Evolutionary conservation across 2,113 vertebrate genomes (phyloP).

Genomic region (Phrynosoma blainvillii): DNA sequence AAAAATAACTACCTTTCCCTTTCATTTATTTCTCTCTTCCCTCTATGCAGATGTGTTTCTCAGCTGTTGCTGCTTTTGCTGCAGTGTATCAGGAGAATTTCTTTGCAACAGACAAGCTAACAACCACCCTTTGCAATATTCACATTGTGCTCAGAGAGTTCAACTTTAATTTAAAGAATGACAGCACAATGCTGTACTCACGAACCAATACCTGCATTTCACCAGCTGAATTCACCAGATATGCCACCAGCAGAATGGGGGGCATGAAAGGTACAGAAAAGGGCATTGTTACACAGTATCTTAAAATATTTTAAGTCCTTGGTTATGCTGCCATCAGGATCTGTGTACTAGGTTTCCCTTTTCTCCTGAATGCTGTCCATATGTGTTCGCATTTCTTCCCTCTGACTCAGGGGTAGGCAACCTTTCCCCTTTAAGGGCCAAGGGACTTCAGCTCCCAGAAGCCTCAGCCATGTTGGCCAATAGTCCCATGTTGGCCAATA

Average conservation of each 20-base stretch:
- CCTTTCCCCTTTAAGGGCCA: too few species aligned
- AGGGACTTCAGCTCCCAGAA: too few species aligned
- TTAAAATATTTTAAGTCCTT: not conserved
- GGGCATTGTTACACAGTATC: not conserved
- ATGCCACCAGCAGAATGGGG: not conserved
- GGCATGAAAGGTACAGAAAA: not conserved
- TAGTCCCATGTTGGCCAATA: too few species aligned
- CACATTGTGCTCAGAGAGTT: not conserved
- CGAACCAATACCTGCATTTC: not conserved
- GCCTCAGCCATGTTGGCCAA: too few species aligned
- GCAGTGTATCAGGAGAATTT: not conserved
- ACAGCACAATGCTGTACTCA: not conserved
- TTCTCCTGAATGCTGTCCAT: too few species aligned
- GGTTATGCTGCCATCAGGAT: not conserved
- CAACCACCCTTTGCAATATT: not conserved
- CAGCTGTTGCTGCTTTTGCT: not conserved
- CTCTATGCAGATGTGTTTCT: not conserved
- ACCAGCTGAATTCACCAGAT: not conserved
- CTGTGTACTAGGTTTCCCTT: too few species aligned
- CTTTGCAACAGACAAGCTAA: conserved; percentile 16
- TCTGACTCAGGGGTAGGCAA: too few species aligned
- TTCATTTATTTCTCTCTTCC: not conserved
- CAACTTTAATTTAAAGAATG: conserved; percentile 25
- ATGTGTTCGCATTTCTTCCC: too few species aligned
- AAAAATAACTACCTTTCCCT: not conserved